A percentile compares a stretch with the other conserved stretches of the same genome.
These are phyloP conservation scores for Notodonta dromedarius DNA, from an alignment of 2,888 invertebrate genomes.

Conservation along the genomic window DNA sequence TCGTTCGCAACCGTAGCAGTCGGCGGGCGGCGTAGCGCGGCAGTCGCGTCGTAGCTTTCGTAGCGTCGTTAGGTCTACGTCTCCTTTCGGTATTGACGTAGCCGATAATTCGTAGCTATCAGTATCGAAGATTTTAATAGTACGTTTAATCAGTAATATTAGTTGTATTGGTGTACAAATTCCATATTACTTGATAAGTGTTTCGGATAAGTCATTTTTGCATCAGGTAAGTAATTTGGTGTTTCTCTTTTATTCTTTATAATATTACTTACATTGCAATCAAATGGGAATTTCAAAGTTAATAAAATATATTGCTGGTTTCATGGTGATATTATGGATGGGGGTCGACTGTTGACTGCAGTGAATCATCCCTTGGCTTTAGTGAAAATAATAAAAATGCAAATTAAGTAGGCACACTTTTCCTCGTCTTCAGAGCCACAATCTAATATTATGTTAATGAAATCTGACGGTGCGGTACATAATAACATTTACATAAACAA, in stretches of 20 bases:
- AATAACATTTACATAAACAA: conserved; percentile 32
- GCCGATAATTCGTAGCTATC: conserved; percentile 34
- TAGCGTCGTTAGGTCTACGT: conserved; percentile 49
- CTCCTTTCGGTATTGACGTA: conserved; percentile 39
- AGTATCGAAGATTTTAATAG: conserved; percentile 25
- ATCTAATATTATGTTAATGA: conserved; percentile 36
- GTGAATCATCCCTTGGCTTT: neutral
- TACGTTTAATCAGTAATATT: conserved; percentile 10
- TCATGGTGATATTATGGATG: neutral
- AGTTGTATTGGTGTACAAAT: conserved; percentile 31
- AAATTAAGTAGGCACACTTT: conserved; percentile 2
- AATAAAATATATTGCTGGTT: neutral
- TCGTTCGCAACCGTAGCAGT: conserved; percentile 50
- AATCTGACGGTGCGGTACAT: conserved; percentile 32
- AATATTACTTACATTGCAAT: neutral
- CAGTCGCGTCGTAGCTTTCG: conserved; percentile 72
- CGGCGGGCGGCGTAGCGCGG: conserved; percentile 62
- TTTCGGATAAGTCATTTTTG: conserved; percentile 28
- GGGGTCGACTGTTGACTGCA: neutral
- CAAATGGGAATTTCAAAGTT: neutral
- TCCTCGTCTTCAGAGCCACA: conserved; percentile 3
- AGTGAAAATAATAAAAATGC: conserved; percentile 8
- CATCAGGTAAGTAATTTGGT: conserved; percentile 34
- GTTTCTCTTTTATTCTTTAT: neutral
- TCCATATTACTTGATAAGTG: conserved; percentile 32